phyloP scores from a whole-genome alignment of 2,888 invertebrate species.

The Sphaerophoria rueppellii region DNA sequence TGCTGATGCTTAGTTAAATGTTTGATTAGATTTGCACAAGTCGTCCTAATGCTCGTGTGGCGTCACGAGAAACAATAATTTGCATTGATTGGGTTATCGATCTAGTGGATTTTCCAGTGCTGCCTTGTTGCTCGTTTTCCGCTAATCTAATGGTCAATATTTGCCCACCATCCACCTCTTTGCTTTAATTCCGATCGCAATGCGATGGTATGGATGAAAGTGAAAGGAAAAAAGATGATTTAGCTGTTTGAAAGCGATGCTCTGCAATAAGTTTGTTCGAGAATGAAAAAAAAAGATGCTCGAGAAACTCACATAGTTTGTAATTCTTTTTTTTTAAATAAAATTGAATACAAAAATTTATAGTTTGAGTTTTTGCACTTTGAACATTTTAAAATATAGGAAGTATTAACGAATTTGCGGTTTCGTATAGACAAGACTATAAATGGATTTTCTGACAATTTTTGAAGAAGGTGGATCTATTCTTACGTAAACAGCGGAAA shows the following conservation, averaged over 20 bases:
- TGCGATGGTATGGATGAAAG: conserved; percentile 54
- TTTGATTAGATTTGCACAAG: too few species aligned
- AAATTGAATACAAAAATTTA: conserved; percentile 45
- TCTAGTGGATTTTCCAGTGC: conserved; percentile 27
- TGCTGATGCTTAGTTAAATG: conserved; percentile 18
- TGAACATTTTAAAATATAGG: conserved; percentile 11
- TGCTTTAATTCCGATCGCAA: neutral
- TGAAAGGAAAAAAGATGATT: conserved; percentile 72
- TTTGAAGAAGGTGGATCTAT: conserved; percentile 46
- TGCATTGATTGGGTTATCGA: conserved; percentile 65
- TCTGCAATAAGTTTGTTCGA: conserved; percentile 42
- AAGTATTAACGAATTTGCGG: conserved; percentile 22
- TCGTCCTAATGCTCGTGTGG: conserved; percentile 1
- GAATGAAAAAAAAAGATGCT: conserved; percentile 23
- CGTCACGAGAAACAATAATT: conserved; percentile 50
- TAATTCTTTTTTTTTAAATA: neutral
- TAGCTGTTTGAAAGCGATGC: conserved; percentile 71
- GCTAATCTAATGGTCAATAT: conserved; percentile 53
- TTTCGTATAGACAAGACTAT: conserved; percentile 21
- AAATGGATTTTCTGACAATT: neutral
- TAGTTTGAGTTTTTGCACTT: too few species aligned
- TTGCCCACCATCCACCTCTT: conserved; percentile 31
- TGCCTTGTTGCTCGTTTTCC: conserved; percentile 41
- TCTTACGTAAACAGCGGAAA: conserved; percentile 38
- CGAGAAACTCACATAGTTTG: conserved; percentile 60